Conservation (phyloP, 2,113 vertebrate species). For the Hemiprocne comata region DNA sequence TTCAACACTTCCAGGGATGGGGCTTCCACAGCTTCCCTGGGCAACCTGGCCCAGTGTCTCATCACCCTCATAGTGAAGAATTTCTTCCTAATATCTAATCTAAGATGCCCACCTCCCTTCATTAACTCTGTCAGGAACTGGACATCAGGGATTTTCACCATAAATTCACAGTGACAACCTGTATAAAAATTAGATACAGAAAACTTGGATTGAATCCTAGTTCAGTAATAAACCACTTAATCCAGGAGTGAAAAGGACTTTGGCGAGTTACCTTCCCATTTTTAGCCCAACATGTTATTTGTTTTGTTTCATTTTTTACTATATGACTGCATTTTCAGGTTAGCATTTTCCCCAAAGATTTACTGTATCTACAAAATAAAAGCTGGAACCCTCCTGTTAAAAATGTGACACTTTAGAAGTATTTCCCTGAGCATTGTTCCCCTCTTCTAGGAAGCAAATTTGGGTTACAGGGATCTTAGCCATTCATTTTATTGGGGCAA, state of each 20-base stretch:
- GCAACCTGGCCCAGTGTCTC: too few species aligned
- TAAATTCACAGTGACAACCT: not conserved
- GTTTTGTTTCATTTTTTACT: not conserved
- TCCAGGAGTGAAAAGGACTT: not conserved
- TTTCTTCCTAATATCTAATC: too few species aligned
- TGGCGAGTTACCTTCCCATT: not conserved
- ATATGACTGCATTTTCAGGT: not conserved
- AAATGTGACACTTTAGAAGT: not conserved
- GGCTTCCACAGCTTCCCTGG: too few species aligned
- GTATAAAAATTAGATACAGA: not conserved
- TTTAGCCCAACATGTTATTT: not conserved
- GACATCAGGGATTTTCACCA: not conserved
- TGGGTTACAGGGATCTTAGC: not conserved
- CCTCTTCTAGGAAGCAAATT: not conserved
- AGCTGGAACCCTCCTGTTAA: not conserved
- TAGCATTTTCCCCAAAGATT: not conserved
- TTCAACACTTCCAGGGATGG: too few species aligned
- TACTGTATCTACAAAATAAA: not conserved
- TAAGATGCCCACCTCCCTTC: not conserved
- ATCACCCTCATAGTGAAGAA: too few species aligned
- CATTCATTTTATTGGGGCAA: not conserved
- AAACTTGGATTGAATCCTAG: not conserved
- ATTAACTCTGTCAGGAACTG: not conserved
- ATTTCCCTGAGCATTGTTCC: not conserved
- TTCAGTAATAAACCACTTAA: not conserved